Base-by-base conservation (phyloP, 2,113 vertebrate species). In the Cepphus grylle region DNA sequence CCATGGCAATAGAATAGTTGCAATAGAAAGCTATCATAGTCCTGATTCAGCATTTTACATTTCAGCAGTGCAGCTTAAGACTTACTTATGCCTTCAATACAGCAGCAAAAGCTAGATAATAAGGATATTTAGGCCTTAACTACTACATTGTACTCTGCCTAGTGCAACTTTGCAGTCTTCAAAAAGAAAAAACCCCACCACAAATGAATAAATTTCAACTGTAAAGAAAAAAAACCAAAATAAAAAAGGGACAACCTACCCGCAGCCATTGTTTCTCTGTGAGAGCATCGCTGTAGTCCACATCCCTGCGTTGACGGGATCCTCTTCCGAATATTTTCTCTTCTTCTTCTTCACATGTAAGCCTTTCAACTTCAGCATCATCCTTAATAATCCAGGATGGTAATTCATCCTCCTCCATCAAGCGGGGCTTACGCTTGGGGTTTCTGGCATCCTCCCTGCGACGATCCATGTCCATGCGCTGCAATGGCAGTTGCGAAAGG, bases 381-480 rank as follows among this genome's bases (percentile, higher is more conserved):
- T 99, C 99, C 96, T 99, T 99, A 93, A 99, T 99, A 96, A 99
- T 99, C 99, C 99, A 99, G 6, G 99, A 99, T 29, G 99, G 99
- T 40, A 99, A 97, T 66, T 99, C 99, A 12, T 99, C 99, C 74
- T 99, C 99, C 96, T 99, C 99, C 99, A 99, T 99, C 26, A 99
- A 96, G 40, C 99, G 99, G 4, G 99, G 99, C 81, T 99, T 99
- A 34, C 99, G 98, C 53, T 99, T 99, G 2, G 99, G 99, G 89
- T 99, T 99, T 43, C 99, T 98, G 12, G 99, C 99, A 5, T 99
- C 99, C 67, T 99, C 99, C 8, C 99, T 98, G 30, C 99, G 98
- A 32, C 99, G 98, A 94, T 99, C 99, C 97, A 99, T 97, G 96
- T 99, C 99, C 99, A 99, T 99, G 13, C 99, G 99, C 99, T 99